Evolutionary conservation across 2,888 invertebrate species (phyloP).

Genomic region (Autographa pulchrina): DNA sequence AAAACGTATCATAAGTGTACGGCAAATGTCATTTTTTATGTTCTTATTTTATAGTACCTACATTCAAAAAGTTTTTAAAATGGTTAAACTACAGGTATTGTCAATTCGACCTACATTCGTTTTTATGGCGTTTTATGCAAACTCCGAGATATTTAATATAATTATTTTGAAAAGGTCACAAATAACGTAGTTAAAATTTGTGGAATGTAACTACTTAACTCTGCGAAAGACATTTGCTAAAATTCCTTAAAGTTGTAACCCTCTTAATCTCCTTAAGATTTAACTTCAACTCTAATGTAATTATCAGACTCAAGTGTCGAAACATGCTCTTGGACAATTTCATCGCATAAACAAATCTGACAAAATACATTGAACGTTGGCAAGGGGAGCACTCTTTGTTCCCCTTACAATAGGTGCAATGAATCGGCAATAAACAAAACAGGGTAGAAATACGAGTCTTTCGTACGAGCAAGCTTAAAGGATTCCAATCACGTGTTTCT

Average conservation of each 20-base stretch:
- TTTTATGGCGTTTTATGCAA: no score
- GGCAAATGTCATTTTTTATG: neutral
- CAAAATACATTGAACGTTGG: constrained; percentile 15
- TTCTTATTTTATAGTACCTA: neutral
- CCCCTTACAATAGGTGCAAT: constrained; percentile 7
- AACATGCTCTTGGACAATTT: constrained; percentile 22
- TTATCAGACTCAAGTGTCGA: constrained; percentile 51
- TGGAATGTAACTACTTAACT: neutral
- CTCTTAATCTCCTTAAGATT: neutral
- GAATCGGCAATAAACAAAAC: neutral
- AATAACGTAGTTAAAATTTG: neutral
- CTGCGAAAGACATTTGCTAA: neutral
- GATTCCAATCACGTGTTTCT: constrained; percentile 55
- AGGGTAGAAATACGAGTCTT: neutral
- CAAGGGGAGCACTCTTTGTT: neutral
- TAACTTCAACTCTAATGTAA: constrained; percentile 35
- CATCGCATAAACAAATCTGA: neutral
- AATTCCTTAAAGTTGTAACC: neutral
- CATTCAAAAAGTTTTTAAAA: neutral
- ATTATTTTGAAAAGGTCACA: neutral
- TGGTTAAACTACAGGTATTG: neutral
- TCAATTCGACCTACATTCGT: neutral
- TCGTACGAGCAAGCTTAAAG: constrained; percentile 25
- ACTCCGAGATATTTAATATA: neutral
- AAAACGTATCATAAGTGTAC: neutral